Conservation (phyloP, 2,797 vertebrate genomes). For the Gymnothorax reevesii region DNA sequence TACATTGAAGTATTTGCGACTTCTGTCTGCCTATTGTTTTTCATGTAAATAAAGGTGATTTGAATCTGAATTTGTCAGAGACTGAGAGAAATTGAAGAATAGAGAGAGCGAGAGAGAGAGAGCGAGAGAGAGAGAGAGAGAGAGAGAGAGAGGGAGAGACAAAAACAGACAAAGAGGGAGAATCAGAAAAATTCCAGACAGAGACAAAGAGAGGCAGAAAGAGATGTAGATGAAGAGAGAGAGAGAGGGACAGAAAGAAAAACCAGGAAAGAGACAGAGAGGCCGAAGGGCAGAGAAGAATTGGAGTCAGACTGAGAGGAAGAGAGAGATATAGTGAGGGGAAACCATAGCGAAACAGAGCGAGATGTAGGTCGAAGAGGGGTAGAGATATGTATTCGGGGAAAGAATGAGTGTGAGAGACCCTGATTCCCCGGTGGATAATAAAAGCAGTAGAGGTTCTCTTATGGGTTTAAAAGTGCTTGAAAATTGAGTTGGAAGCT, state of each 20-base stretch:
- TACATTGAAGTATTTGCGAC: not conserved
- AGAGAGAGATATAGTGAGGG: not conserved
- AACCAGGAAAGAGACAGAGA: too few relatives aligned
- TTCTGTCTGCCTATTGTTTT: not conserved
- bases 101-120: not conserved
- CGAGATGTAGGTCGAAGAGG: not conserved
- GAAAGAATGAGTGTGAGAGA: slow-evolving; percentile 28
- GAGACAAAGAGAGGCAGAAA: too few relatives aligned
- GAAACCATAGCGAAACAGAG: too few relatives aligned
- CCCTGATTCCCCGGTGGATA: slow-evolving; percentile 23
- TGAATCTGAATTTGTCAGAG: not conserved
- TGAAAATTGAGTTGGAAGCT: slow-evolving; percentile 13
- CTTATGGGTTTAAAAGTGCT: slow-evolving; percentile 9
- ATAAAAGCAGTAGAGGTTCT: slow-evolving; percentile 16
- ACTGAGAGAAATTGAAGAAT: too few relatives aligned
- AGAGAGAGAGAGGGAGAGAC: slow-evolving; percentile 7
- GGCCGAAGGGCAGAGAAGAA: not conserved
- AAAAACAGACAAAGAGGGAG: not conserved
- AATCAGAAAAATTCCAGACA: too few relatives aligned
- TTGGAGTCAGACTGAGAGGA: not conserved
- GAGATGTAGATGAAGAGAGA: not conserved
- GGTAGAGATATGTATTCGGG: not conserved
- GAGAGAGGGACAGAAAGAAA: not conserved
- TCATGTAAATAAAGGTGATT: not conserved
- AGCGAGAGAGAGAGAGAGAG: too few relatives aligned